These are phyloP conservation scores for Carassius auratus DNA, from an alignment of 2,113 vertebrate genomes.

Conservation along the genomic window DNA sequence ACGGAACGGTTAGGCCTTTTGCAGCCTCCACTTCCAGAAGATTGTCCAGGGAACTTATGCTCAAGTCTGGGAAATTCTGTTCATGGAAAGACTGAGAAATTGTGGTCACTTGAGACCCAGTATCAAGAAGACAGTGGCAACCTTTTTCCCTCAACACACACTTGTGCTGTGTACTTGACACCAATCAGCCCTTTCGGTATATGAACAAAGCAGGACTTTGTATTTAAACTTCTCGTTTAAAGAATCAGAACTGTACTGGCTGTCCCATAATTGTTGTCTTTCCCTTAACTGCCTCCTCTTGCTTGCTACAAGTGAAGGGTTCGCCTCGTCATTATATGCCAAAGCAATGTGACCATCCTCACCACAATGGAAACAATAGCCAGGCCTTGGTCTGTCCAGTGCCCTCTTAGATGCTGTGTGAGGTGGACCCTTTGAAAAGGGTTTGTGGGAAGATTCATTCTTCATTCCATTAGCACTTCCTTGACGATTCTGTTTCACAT, in stretches of 20 bases:
- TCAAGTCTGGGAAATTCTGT: neutral
- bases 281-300: neutral
- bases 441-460: neutral
- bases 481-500: too few relatives aligned
- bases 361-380: too few relatives aligned
- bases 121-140: too few relatives aligned
- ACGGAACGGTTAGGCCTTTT: too few relatives aligned
- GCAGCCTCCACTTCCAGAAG: too few relatives aligned
- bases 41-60: too few relatives aligned
- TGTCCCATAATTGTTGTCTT: neutral
- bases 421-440: neutral
- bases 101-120: neutral
- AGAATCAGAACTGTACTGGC: neutral
- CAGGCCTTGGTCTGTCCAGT: too few relatives aligned
- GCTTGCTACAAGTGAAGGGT: neutral
- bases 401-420: too few relatives aligned
- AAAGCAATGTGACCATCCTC: too few relatives aligned
- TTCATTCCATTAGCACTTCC: neutral
- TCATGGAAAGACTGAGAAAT: neutral
- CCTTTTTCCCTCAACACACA: too few relatives aligned
- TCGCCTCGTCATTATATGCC: neutral
- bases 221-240: neutral
- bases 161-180: too few relatives aligned
- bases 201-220: too few relatives aligned
- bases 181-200: neutral